phyloP scores from a whole-genome alignment of 23 tunicate genomes.

The Styela clava region DNA sequence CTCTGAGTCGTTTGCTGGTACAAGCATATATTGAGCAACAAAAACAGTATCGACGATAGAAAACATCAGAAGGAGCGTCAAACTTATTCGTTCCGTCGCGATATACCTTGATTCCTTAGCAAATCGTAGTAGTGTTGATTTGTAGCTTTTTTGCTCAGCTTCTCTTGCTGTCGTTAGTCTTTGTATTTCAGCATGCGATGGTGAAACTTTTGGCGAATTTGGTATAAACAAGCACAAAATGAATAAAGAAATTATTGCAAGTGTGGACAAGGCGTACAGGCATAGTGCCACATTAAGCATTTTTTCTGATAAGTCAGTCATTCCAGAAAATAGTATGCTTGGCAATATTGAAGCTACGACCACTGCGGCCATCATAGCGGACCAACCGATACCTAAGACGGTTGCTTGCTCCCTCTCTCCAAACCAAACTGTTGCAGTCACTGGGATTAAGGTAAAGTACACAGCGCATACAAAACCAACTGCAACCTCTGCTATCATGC shows the following conservation, averaged over 20 bases:
- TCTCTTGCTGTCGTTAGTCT: neutral
- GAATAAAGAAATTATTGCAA: too few species aligned
- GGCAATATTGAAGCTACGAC: constrained; percentile 7
- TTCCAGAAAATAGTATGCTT: neutral
- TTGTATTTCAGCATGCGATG: too few species aligned
- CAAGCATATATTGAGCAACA: neutral
- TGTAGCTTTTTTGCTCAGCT: neutral
- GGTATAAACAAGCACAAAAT: neutral
- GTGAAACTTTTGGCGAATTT: neutral
- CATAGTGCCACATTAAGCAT: neutral
- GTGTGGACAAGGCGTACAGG: neutral
- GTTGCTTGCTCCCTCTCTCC: constrained; percentile 11
- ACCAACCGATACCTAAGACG: neutral
- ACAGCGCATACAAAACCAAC: neutral
- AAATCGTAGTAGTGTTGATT: neutral
- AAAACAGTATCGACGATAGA: neutral
- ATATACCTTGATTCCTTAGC: neutral
- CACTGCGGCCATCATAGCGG: neutral
- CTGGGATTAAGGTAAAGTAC: neutral
- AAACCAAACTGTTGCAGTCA: constrained; percentile 7
- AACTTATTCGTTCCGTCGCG: neutral
- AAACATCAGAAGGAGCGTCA: neutral
- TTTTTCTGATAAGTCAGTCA: neutral
- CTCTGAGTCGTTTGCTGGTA: neutral
- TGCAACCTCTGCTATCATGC: neutral